Conservation (phyloP, 2,113 vertebrate species). For the Fregata magnificens region DNA sequence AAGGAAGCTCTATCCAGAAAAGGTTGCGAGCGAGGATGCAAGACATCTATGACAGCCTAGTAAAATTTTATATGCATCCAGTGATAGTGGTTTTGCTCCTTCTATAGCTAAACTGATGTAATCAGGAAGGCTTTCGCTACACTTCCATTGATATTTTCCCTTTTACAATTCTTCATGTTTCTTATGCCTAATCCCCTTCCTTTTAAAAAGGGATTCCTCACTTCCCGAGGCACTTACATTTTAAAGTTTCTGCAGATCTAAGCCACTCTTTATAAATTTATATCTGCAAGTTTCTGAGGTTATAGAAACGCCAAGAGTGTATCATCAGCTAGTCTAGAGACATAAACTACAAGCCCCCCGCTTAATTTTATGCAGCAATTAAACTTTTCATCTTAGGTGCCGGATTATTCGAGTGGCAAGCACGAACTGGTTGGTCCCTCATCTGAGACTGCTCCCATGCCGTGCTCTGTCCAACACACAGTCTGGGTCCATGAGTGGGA, state of each 20-base stretch:
- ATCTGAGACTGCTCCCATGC: neutral
- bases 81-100: neutral
- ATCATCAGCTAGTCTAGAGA: neutral
- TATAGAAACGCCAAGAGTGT: neutral
- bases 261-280: neutral
- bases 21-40: neutral
- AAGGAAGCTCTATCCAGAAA: neutral
- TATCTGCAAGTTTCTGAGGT: neutral
- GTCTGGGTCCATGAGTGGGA: neutral
- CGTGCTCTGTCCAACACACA: neutral
- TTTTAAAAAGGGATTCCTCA: constrained; percentile 27
- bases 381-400: neutral
- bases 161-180: neutral
- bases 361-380: constrained; percentile 17
- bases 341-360: neutral
- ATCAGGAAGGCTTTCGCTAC: neutral
- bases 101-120: neutral
- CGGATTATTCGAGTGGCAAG: neutral
- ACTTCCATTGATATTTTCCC: neutral
- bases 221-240: neutral
- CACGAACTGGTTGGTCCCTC: neutral
- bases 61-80: constrained; percentile 18
- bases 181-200: neutral
- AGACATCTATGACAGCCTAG: neutral
- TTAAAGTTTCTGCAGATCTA: neutral